Conservation (phyloP, 2,888 invertebrate genomes). For the Drosophila neutralis region DNA sequence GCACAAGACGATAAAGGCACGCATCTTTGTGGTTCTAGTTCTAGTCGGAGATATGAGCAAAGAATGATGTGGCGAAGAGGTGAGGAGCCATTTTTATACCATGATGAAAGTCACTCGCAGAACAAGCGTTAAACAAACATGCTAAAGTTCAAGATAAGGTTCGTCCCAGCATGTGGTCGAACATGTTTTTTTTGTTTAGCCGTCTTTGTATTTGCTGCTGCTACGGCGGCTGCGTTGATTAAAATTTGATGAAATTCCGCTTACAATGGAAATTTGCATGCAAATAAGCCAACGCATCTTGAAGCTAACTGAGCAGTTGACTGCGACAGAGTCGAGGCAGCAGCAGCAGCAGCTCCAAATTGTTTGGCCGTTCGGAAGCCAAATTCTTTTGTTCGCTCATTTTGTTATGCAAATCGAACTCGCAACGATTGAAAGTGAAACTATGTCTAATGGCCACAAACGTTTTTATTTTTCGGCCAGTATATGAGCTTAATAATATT, state of each 20-base stretch:
- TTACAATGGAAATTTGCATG: constrained; percentile 75
- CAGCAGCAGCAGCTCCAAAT: constrained; percentile 60
- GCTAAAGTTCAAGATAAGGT: constrained; percentile 69
- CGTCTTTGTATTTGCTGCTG: constrained; percentile 42
- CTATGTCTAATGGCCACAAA: constrained; percentile 56
- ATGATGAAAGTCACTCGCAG: constrained; percentile 63
- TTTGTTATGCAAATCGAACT: constrained; percentile 79
- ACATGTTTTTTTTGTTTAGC: constrained; percentile 67
- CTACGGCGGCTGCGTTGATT: constrained; percentile 61
- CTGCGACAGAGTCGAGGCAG: constrained; percentile 6
- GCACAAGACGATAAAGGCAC: constrained; percentile 75
- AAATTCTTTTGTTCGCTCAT: constrained; percentile 76
- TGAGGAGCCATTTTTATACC: constrained; percentile 68
- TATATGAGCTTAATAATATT: constrained; percentile 69
- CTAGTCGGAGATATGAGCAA: constrained; percentile 67
- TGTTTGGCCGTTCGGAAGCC: constrained; percentile 76
- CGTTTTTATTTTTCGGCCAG: constrained; percentile 57
- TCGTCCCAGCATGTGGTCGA: constrained; percentile 57
- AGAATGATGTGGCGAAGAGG: constrained; percentile 66
- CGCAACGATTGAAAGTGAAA: constrained; percentile 70
- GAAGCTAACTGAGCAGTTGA: constrained; percentile 32
- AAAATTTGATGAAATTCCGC: constrained; percentile 77
- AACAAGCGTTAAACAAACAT: constrained; percentile 57
- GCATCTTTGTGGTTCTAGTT: constrained; percentile 69
- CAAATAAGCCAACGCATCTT: constrained; percentile 56